A percentile compares a stretch with the other conserved stretches of the same genome.
phyloP scores from a whole-genome alignment of 2,113 vertebrate genomes.

The Heterotis niloticus region DNA sequence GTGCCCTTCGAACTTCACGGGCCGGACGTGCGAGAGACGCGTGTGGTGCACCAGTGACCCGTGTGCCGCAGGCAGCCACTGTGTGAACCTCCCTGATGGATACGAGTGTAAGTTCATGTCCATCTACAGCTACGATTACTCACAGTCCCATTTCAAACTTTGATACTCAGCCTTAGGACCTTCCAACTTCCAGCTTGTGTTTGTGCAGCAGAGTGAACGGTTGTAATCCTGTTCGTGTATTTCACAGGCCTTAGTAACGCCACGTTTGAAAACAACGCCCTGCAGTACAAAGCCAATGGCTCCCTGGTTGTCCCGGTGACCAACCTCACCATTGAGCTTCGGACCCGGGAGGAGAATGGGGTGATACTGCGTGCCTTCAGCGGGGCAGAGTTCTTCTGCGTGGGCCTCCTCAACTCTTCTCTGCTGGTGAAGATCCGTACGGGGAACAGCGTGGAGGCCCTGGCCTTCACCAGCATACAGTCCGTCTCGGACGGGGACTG shows the following conservation, averaged over 20 bases:
- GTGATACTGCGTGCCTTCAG: slow-evolving; percentile 65
- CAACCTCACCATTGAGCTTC: slow-evolving; percentile 69
- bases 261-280: slow-evolving; percentile 66
- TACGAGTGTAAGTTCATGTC: slow-evolving; percentile 81
- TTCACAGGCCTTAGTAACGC: slow-evolving; percentile 77
- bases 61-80: slow-evolving; percentile 68
- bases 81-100: slow-evolving; percentile 76
- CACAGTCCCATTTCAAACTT: no score
- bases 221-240: no score
- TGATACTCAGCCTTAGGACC: no score
- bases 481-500: slow-evolving; percentile 74
- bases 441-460: slow-evolving; percentile 60
- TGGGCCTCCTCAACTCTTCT: slow-evolving; percentile 75
- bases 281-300: slow-evolving; percentile 64
- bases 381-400: slow-evolving; percentile 62
- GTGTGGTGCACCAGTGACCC: slow-evolving; percentile 81
- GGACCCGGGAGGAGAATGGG: slow-evolving; percentile 75
- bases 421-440: slow-evolving; percentile 68
- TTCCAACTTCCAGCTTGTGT: no score
- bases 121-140: no score
- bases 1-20: slow-evolving; percentile 78
- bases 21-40: slow-evolving; percentile 75
- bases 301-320: slow-evolving; percentile 61
- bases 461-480: slow-evolving; percentile 60
- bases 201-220: no score